Evolutionary conservation across 1,140 invertebrate species (phyloP).

Genomic region (Drosophila yakuba): DNA sequence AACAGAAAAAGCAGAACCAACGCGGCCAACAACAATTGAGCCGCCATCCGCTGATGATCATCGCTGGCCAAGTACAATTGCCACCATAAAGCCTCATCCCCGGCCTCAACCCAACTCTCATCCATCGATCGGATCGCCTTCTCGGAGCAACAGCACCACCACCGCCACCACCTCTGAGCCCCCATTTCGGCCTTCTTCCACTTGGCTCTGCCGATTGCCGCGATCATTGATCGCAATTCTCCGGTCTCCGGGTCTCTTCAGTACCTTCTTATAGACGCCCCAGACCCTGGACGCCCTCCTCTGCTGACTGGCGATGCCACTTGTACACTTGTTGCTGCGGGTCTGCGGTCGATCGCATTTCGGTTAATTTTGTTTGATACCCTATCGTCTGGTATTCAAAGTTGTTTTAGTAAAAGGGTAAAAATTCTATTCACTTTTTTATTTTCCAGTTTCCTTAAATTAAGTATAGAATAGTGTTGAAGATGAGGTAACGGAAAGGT

Average conservation of each 20-base stretch:
- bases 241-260: constrained; percentile 35
- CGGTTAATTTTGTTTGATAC: constrained; percentile 68
- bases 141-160: constrained; percentile 8
- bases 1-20: constrained; percentile 28
- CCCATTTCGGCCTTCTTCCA: constrained; percentile 15
- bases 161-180: constrained; percentile 5
- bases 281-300: constrained; percentile 20
- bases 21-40: constrained; percentile 69
- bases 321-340: constrained; percentile 84
- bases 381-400: neutral
- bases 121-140: constrained; percentile 35
- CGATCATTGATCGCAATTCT: constrained; percentile 75
- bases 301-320: constrained; percentile 53
- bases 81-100: constrained; percentile 74
- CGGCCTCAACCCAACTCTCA: constrained; percentile 26
- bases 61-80: constrained; percentile 78
- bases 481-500: too few species aligned
- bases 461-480: too few species aligned
- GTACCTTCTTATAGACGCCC: constrained; percentile 17
- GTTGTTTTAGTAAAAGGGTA: too few species aligned
- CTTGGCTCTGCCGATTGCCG: constrained; percentile 70
- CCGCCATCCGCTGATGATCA: constrained; percentile 66
- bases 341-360: constrained; percentile 81
- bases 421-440: too few species aligned
- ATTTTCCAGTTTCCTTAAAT: too few species aligned